Percentiles rank a stretch among this genome's conserved stretches.
phyloP scores from a whole-genome alignment of 2,888 invertebrate species.

The Sinohyriopsis cumingii region DNA sequence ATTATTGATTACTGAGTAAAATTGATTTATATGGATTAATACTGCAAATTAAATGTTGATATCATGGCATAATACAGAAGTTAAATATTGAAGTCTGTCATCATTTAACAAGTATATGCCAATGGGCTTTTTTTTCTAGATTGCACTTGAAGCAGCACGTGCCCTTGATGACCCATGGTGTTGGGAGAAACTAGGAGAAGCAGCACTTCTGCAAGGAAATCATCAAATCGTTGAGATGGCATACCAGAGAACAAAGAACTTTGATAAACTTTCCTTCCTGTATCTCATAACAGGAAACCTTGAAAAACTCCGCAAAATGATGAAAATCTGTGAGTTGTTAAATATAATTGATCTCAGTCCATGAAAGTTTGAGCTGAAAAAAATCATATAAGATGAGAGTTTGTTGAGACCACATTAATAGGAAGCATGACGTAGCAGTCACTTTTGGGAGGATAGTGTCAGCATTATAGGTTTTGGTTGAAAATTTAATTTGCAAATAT shows the following conservation, averaged over 20 bases:
- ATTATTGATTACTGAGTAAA: no score
- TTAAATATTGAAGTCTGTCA: neutral
- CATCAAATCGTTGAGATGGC: constrained; percentile 95
- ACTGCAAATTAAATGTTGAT: no score
- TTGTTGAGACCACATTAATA: no score
- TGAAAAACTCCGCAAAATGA: constrained; percentile 98
- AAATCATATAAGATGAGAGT: no score
- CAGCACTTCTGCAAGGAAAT: constrained; percentile 88
- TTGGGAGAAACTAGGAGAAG: constrained; percentile 96
- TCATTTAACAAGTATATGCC: neutral
- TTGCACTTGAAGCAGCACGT: constrained; percentile 94
- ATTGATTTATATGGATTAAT: no score
- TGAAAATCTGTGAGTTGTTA: constrained; percentile 81
- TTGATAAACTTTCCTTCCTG: constrained; percentile 97
- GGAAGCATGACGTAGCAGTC: no score
- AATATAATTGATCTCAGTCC: no score
- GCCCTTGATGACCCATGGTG: constrained; percentile 93
- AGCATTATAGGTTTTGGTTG: no score
- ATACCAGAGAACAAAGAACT: constrained; percentile 99
- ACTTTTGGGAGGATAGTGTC: no score
- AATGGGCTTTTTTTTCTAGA: constrained; percentile 47
- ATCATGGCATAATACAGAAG: no score
- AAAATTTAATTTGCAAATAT: no score
- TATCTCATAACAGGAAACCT: constrained; percentile 98
- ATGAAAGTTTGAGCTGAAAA: no score